These are phyloP conservation scores for Mactromeris polynyma DNA, from an alignment of 2,888 invertebrate species.

Conservation along the genomic window DNA sequence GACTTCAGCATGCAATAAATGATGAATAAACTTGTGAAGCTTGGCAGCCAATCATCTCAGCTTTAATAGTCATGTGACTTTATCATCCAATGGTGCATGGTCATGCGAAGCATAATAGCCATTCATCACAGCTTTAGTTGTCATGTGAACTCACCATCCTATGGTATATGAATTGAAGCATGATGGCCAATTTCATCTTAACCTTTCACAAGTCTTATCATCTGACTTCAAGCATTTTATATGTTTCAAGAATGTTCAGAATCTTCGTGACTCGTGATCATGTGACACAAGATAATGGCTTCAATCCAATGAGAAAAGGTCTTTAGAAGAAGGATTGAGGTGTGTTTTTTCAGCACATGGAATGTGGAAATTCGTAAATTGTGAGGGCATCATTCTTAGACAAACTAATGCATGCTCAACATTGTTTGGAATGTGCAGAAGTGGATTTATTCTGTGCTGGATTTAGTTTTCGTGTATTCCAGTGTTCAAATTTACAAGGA, in stretches of 20 bases:
- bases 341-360: too few species aligned
- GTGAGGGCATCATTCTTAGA: not conserved
- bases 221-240: not conserved
- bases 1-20: not conserved
- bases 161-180: not conserved
- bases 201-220: not conserved
- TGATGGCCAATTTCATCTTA: not conserved
- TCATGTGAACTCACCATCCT: slow-evolving; percentile 31
- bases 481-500: not conserved
- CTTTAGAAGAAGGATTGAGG: too few species aligned
- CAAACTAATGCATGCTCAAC: not conserved
- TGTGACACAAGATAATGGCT: not conserved
- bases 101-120: not conserved
- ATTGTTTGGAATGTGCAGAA: not conserved
- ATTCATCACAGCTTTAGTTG: slow-evolving; percentile 13
- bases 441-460: not conserved
- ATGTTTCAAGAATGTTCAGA: not conserved
- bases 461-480: not conserved
- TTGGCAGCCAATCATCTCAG: slow-evolving; percentile 21
- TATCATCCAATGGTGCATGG: not conserved
- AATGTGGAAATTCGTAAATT: not conserved
- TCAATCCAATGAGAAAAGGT: not conserved
- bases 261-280: not conserved
- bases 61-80: slow-evolving; percentile 4
- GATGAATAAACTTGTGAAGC: not conserved